Evolutionary conservation across 2,113 vertebrate species (phyloP).

Genomic region (Aspiorhynchus laticeps): DNA sequence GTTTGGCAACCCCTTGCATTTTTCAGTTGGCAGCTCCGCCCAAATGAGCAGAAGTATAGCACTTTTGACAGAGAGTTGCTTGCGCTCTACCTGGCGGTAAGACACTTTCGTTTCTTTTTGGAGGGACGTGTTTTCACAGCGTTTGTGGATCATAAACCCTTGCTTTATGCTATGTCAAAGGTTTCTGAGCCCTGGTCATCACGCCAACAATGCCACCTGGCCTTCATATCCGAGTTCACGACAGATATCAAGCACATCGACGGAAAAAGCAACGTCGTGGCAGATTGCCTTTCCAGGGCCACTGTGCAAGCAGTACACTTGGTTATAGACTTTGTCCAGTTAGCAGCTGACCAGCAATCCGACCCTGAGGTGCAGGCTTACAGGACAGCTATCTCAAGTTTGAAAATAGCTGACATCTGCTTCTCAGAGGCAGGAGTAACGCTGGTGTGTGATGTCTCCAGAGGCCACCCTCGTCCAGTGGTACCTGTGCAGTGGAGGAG

Average conservation of each 20-base stretch:
- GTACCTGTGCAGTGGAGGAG: neutral
- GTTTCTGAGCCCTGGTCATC: neutral
- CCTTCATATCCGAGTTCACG: neutral
- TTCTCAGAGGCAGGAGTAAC: neutral
- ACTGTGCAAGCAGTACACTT: neutral
- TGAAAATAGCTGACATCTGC: neutral
- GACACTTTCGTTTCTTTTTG: neutral
- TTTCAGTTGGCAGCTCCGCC: constrained; percentile 6
- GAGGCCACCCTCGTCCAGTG: neutral
- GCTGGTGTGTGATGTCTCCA: constrained; percentile 23
- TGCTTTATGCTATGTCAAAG: neutral
- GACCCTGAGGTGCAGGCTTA: neutral
- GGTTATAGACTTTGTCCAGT: neutral
- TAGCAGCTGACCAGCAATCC: neutral
- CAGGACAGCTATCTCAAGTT: neutral
- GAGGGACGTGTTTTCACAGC: constrained; percentile 8
- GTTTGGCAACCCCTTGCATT: constrained; percentile 36
- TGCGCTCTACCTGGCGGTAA: too few relatives aligned
- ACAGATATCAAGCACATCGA: neutral
- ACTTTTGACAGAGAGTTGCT: too few relatives aligned
- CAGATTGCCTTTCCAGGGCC: neutral
- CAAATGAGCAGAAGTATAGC: constrained; percentile 14
- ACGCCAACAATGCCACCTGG: neutral
- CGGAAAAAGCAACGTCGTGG: neutral
- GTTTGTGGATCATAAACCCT: constrained; percentile 15